These are phyloP conservation scores for Manis javanica DNA, from an alignment of 2,797 vertebrate genomes.

Conservation along the genomic window DNA sequence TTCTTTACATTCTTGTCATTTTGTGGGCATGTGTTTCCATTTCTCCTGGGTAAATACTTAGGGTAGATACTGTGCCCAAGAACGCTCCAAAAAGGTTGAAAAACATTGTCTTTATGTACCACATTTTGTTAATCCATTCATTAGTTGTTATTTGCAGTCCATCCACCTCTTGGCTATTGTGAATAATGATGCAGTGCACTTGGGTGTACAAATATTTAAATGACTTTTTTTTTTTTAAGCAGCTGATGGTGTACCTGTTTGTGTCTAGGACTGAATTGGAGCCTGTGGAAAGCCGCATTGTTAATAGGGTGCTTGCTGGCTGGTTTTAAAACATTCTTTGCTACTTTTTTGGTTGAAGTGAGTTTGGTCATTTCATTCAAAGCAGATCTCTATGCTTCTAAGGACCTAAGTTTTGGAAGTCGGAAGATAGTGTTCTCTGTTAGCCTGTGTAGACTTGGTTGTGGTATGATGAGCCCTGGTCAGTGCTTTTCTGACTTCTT, in stretches of 20 bases:
- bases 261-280: neutral
- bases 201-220: neutral
- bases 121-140: neutral
- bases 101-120: too few relatives aligned
- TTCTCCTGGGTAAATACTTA: neutral
- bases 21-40: neutral
- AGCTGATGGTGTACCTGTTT: neutral
- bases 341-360: neutral
- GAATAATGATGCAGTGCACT: neutral
- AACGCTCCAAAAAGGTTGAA: neutral
- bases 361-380: neutral
- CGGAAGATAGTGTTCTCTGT: neutral
- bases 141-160: neutral
- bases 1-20: neutral
- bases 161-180: neutral
- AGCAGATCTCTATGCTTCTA: neutral
- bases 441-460: neutral
- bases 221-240: neutral
- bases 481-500: neutral
- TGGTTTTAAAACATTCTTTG: neutral
- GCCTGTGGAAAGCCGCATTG: neutral
- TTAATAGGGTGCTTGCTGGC: neutral
- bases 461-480: neutral
- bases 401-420: neutral
- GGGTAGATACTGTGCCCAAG: neutral